Base-by-base conservation (phyloP, 1,140 invertebrate genomes). In the Cyclargus thomasi region DNA sequence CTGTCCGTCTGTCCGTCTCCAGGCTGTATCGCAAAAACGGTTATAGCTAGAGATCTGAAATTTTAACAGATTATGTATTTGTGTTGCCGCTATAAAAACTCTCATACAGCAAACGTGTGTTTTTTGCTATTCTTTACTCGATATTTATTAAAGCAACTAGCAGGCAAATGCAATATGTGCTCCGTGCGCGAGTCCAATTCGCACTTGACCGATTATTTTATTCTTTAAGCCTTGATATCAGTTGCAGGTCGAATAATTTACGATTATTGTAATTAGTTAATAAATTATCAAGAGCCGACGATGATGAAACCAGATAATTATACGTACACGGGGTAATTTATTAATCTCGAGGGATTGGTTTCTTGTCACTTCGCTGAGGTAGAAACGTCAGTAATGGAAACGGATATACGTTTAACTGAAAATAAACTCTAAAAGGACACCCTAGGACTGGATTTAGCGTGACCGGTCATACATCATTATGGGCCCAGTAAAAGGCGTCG, bases 401-500 rank as follows among this genome's bases (percentile, higher is more conserved):
- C 63, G 39, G 47, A 53, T n/a, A 53, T 53, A 53, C 1, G 18
- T 10, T 21, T 21, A 21, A 16, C 14, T 21, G 16, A 64, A 53
- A 53, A 36, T 53, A 11, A 59, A 59, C 55, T 20, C 18, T 11
- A 20, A 20, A 21, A 11, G 4, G 17, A 20, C 21, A 11, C 10
- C 55, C 10, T 10, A 59, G 20, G 20, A 17, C 18, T 20, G 20
- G 18, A 20, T 0, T 59, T 20, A 6, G 55, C 55, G 18, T 59
- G 55, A 11, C 18, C 3, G 3, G 55, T 59, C 55, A 59, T 39
- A 35, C 36, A 21, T 47, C 36, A 63, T 62, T 67, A 47, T 36
- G 39, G 22, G n/a, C 18, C 17, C 53, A 55, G 18, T 59, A 17
- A 64, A 35, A 35, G 53, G 59, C 70, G 73, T 77, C 77, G 78